Percentiles rank a stretch among this genome's conserved stretches.
These are phyloP conservation scores for Syngnathus rostellatus DNA, from an alignment of 2,797 vertebrate genomes.

Conservation along the genomic window DNA sequence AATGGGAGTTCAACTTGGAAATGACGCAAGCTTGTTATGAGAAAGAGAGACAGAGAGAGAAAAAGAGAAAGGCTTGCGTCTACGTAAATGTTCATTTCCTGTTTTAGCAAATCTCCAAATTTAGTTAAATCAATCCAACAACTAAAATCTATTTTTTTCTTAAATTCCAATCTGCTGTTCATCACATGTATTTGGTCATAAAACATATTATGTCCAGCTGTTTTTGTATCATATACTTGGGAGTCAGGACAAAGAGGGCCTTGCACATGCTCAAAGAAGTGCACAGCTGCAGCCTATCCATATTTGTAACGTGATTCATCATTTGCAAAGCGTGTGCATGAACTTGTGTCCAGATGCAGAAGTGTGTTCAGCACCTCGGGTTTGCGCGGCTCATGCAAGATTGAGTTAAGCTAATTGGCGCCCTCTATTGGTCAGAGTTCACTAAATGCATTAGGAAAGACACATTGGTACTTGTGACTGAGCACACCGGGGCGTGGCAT, in stretches of 20 bases:
- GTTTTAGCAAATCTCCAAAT: background rate
- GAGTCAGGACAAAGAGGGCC: conserved; percentile 19
- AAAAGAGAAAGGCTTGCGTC: background rate
- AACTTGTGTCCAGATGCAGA: conserved; percentile 1
- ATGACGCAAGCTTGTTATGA: conserved; percentile 37
- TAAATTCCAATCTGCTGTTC: conserved; percentile 26
- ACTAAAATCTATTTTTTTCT: conserved; percentile 26
- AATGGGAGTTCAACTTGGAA: conserved; percentile 61
- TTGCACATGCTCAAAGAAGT: conserved; percentile 44
- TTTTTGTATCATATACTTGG: conserved; percentile 40
- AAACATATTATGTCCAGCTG: conserved; percentile 12
- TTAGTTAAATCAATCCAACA: conserved; percentile 10
- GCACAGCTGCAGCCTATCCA: conserved; percentile 60
- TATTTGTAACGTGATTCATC: conserved; percentile 21
- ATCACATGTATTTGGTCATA: conserved; percentile 27
- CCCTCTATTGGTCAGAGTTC: conserved; percentile 36
- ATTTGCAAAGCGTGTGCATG: background rate
- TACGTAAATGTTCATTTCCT: background rate
- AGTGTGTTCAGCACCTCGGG: background rate
- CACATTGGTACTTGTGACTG: too few species aligned
- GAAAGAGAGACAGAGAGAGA: too few species aligned
- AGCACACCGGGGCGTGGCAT: too few species aligned
- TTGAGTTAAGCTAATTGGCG: conserved; percentile 6
- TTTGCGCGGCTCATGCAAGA: background rate
- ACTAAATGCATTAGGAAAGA: background rate